These are phyloP conservation scores for Myotis yumanensis DNA, from an alignment of 2,113 vertebrate species.

Conservation along the genomic window DNA sequence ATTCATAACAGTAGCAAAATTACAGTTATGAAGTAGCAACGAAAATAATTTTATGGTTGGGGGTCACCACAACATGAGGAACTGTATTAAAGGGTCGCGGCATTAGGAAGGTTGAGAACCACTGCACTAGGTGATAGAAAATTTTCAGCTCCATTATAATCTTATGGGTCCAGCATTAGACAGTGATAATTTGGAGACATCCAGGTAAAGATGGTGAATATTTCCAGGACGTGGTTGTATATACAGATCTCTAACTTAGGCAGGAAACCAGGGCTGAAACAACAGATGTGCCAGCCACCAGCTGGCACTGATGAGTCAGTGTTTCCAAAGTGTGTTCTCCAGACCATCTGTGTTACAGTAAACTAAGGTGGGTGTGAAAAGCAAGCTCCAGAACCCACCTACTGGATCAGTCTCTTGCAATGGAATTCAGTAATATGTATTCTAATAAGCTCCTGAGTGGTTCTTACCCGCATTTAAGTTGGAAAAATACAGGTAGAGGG, in stretches of 20 bases:
- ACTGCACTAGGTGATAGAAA: neutral
- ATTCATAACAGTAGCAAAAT: too few species aligned
- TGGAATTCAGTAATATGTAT: neutral
- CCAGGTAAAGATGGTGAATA: neutral
- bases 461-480: neutral
- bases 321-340: constrained; percentile 56
- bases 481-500: neutral
- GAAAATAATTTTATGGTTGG: too few species aligned
- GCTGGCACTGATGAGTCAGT: constrained; percentile 63
- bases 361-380: constrained; percentile 49
- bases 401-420: neutral
- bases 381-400: constrained; percentile 5
- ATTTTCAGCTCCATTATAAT: neutral
- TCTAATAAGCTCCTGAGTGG: neutral
- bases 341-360: constrained; percentile 62
- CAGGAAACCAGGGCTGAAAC: constrained; percentile 25
- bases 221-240: neutral
- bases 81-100: too few species aligned
- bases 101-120: too few species aligned
- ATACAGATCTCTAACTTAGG: neutral
- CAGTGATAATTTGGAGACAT: neutral
- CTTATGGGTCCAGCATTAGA: neutral
- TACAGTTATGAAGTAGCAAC: too few species aligned
- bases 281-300: constrained; percentile 23
- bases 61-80: too few species aligned